A percentile compares a stretch with the other conserved stretches of the same genome.
These are phyloP conservation scores for Macrotus californicus DNA, from an alignment of 2,113 vertebrate species.

Conservation along the genomic window DNA sequence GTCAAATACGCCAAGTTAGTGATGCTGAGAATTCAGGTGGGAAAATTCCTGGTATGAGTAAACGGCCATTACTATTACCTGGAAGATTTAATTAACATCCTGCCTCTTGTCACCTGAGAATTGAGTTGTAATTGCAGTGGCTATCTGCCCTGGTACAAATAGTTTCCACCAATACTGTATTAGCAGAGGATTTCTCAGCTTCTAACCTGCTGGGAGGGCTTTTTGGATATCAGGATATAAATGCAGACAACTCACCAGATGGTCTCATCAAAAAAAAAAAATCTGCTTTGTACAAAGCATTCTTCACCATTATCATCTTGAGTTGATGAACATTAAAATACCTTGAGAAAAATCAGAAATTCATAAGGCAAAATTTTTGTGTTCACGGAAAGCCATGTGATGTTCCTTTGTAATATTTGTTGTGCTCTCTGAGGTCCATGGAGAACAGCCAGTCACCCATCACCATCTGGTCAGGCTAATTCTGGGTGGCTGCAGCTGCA, in stretches of 20 bases:
- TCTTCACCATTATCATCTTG: not conserved
- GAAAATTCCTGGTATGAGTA: not conserved
- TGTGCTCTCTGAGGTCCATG: conserved; percentile 69
- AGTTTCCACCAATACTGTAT: not conserved
- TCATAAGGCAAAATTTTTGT: not conserved
- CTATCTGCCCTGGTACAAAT: conserved; percentile 35
- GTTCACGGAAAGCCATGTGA: not conserved
- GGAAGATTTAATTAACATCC: conserved; percentile 47
- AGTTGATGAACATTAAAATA: not conserved
- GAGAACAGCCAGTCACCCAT: conserved; percentile 81
- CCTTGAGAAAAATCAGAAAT: not conserved
- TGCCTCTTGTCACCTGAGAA: conserved; percentile 52
- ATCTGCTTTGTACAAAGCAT: not conserved
- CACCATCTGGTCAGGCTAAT: conserved; percentile 84
- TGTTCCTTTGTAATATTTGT: conserved; percentile 58
- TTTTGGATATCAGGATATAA: not conserved
- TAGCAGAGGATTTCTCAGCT: not conserved
- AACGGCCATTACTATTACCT: conserved; percentile 20
- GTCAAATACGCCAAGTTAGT: not conserved
- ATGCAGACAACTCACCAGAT: not conserved
- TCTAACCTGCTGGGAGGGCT: not conserved
- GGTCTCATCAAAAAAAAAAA: not conserved
- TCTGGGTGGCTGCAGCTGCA: conserved; percentile 81
- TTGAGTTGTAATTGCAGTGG: conserved; percentile 16
- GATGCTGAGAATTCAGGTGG: not conserved